phyloP scores from a whole-genome alignment of 2,888 invertebrate species.

The Sesia bembeciformis region DNA sequence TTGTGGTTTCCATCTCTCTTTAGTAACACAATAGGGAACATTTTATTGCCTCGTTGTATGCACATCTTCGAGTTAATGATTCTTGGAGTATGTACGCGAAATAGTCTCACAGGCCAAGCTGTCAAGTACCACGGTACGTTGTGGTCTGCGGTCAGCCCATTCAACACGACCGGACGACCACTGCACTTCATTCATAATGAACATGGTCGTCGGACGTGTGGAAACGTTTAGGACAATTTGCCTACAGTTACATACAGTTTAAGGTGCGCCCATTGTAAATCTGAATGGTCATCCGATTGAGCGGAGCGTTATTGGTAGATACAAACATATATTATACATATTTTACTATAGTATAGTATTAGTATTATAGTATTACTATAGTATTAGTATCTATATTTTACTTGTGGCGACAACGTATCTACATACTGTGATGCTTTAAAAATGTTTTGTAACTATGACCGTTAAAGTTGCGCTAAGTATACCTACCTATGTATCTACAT shows the following conservation, averaged over 20 bases:
- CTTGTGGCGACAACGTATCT: too few relatives aligned
- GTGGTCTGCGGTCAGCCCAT: conserved; percentile 44
- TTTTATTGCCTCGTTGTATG: background rate
- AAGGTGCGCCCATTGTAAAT: background rate
- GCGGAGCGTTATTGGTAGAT: background rate
- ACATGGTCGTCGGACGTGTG: conserved; percentile 27
- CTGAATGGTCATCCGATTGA: background rate
- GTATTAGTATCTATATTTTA: too few relatives aligned
- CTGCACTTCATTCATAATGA: conserved; percentile 35
- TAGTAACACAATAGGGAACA: background rate
- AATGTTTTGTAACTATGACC: too few relatives aligned
- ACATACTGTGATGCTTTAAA: too few relatives aligned
- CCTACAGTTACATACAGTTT: conserved; percentile 17
- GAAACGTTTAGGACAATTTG: conserved; percentile 35
- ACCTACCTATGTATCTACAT: too few relatives aligned
- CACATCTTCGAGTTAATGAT: background rate
- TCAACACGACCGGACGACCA: conserved; percentile 20
- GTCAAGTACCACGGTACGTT: conserved; percentile 15
- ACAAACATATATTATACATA: too few relatives aligned
- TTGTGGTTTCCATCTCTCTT: background rate
- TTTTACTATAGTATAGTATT: too few relatives aligned
- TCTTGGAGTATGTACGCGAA: background rate
- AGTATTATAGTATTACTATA: too few relatives aligned
- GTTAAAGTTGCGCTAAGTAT: too few relatives aligned
- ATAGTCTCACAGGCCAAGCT: conserved; percentile 5